Evolutionary conservation across 1,140 invertebrate genomes (phyloP).

Genomic region (Galendromus occidentalis): DNA sequence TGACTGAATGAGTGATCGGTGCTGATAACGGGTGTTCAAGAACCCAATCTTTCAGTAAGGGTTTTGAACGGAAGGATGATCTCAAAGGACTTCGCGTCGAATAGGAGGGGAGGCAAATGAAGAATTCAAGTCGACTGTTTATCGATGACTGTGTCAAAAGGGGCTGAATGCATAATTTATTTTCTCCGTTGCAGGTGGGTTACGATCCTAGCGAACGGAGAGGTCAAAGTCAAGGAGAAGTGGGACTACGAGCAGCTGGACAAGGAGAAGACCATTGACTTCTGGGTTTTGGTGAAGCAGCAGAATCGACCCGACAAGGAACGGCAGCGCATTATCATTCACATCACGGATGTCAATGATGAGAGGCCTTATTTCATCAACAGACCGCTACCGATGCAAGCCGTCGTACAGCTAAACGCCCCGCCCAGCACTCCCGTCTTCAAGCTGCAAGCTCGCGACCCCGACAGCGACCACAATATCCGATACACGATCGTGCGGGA

Average conservation of each 20-base stretch:
- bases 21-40: neutral
- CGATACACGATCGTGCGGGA: slow-evolving; percentile 85
- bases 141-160: neutral
- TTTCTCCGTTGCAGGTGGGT: slow-evolving; percentile 41
- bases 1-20: neutral
- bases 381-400: slow-evolving; percentile 75
- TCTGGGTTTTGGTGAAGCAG: slow-evolving; percentile 46
- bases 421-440: slow-evolving; percentile 86
- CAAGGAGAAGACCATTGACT: slow-evolving; percentile 86
- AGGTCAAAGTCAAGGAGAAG: slow-evolving; percentile 77
- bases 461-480: slow-evolving; percentile 81
- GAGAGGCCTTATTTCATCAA: slow-evolving; percentile 90
- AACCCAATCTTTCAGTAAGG: neutral
- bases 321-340: slow-evolving; percentile 80
- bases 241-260: slow-evolving; percentile 89
- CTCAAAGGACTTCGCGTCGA: too few relatives aligned
- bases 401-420: slow-evolving; percentile 79
- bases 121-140: neutral
- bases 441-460: slow-evolving; percentile 78
- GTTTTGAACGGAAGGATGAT: neutral
- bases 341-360: slow-evolving; percentile 86
- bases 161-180: neutral
- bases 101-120: too few relatives aligned
- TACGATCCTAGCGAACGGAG: slow-evolving; percentile 68
- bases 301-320: slow-evolving; percentile 29